These are phyloP conservation scores for Calypte anna DNA, from an alignment of 2,113 vertebrate genomes.

Conservation along the genomic window DNA sequence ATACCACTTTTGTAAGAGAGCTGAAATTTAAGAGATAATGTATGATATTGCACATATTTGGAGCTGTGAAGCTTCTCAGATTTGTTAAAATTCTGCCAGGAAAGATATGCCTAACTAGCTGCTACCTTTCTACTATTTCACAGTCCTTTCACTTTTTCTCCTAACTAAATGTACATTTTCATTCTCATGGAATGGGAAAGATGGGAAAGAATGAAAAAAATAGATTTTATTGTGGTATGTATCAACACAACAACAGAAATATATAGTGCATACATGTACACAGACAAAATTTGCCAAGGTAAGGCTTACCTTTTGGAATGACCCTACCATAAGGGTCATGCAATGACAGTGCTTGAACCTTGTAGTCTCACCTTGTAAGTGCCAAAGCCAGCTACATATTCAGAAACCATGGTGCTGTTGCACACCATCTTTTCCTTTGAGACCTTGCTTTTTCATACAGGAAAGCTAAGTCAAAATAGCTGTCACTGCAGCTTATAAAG, in stretches of 20 bases:
- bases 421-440: background rate
- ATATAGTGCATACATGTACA: background rate
- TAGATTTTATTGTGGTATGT: accelerated
- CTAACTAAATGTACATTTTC: background rate
- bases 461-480: background rate
- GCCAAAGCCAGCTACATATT: background rate
- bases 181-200: background rate
- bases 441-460: background rate
- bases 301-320: background rate
- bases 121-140: background rate
- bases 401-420: background rate
- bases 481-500: background rate
- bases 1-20: background rate
- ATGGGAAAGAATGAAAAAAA: background rate
- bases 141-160: background rate
- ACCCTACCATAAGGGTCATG: background rate
- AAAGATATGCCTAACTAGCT: background rate
- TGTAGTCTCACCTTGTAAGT: background rate
- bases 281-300: background rate
- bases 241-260: background rate
- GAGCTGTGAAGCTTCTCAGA: background rate
- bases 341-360: background rate
- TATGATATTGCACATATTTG: background rate
- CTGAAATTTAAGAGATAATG: background rate
- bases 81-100: background rate